Percentiles rank a stretch among this genome's conserved stretches.
Conservation (phyloP, 2,888 invertebrate species). For the Adineta ricciae region DNA sequence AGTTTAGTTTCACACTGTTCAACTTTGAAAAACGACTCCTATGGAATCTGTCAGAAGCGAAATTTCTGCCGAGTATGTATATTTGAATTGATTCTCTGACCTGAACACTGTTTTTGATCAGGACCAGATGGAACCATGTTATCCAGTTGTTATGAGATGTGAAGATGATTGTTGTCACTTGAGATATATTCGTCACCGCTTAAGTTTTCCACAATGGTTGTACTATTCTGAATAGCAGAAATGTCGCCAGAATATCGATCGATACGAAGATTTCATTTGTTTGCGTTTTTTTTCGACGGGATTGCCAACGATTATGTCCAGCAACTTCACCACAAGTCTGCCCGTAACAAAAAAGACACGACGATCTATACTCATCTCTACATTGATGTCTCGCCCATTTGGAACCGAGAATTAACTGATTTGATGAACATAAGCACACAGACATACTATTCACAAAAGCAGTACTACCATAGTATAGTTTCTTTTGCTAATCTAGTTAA, state of each 20-base stretch:
- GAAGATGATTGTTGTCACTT: not conserved
- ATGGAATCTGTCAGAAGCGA: not conserved
- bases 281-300: not conserved
- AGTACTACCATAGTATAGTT: not conserved
- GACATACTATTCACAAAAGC: not conserved
- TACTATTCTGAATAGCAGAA: not conserved
- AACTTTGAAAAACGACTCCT: not conserved
- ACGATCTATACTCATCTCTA: not conserved
- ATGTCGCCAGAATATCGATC: not conserved
- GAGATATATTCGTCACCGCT: not conserved
- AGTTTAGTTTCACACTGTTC: not conserved
- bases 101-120: not conserved
- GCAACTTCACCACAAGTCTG: not conserved
- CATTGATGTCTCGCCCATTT: not conserved
- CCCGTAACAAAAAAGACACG: not conserved
- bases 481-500: not conserved
- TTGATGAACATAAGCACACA: not conserved
- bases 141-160: not conserved
- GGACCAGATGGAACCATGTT: not conserved
- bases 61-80: not conserved
- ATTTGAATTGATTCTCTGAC: not conserved
- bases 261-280: not conserved
- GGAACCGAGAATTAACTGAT: not conserved
- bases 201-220: not conserved
- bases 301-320: not conserved